Evolutionary conservation across 2,888 invertebrate genomes (phyloP), one percentile per base, ranked within the genome.

Genomic region (Napeogenes sylphis): DNA sequence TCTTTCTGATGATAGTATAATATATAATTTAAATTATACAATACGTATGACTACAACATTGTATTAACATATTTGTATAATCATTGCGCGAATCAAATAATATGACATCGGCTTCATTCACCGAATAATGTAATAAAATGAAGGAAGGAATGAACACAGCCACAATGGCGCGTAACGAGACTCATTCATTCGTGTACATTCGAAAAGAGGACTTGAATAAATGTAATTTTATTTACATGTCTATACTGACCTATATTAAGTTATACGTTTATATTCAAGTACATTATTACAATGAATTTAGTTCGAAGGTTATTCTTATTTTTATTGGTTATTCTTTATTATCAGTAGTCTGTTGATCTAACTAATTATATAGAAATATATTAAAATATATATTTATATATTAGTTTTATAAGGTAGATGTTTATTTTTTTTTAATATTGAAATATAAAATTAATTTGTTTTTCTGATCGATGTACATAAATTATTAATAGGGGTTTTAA

Each of bases 171-270:
- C 10, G 51, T 51, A 51, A 51, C 51, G 51, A 51, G 30, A 42
- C 30, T 51, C 51, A 51, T 51, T 51, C 51, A 51, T 51, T 51
- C 51, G 30, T 42, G 42, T 30, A 30, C 51, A 21, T 51, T 51
- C 51, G 12, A 42, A 51, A 51, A 51, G 51, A 30, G 51, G 51
- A 51, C 51, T 51, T 30, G 51, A 51, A 51, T 51, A 30, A 51
- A 51, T 51, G 51, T 51, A 51, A 51, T 51, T 42, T 42, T 42
- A 51, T 51, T 51, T 51, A 51, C 51, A 51, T 51, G 12, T 51
- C 30, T 51, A 51, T 51, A 51, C 30, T 51, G 51, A 51, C 51
- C 51, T 51, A 51, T 30, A 51, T 30, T 5, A 51, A 30, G 30
- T 51, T 4, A 10, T 30, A 30, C 30, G 51, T 30, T 30, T 51